Base-by-base conservation (phyloP, 1,140 invertebrate genomes). In the Trachymyrmex cornetzi region DNA sequence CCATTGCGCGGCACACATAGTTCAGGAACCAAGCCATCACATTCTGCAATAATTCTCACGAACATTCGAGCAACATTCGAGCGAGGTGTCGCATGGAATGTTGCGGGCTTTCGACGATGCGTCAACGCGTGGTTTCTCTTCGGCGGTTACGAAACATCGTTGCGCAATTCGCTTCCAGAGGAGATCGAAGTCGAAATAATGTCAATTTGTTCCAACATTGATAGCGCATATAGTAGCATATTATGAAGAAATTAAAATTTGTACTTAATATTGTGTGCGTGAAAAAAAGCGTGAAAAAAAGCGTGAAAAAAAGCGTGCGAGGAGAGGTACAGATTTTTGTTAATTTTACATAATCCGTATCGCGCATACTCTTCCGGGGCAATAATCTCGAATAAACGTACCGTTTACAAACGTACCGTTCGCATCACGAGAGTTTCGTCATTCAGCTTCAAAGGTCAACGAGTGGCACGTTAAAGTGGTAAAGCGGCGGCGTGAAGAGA, bases 1-100 rank as follows among this genome's bases (percentile, higher is more conserved):
- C 84, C 75, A 48, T 38, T 77, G 71, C 66, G 67, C 80, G 89
- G 59, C 88, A 87, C 77, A 90, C 89, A 90, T 90, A 90, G 85
- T 90, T 90, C 88, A 38, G 77, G 85, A 79, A 77, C 86, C 77
- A n/a, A 84, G 59, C 87, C 80, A 24, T 75, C 80, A 19, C 80
- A 75, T 74, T 75, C 69, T 75, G 69, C 80, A 61, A 84, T 84
- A 74, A 84, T 84, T 75, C 80, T 74, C 80, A 75, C 55, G 24
- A 84, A 63, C 69, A 50, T 75, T 84, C 80, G 80, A 50, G 55
- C 48, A 69, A 80, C 77, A 67, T 82, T 74, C 55, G 69, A 57
- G 24, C 64, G 30, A 48, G 12, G 34, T 74, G 69, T 84, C 80
- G 50, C 55, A 24, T 63, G 69, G 80, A 84, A 84, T 75, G 80